Evolutionary conservation across 2,888 invertebrate species (phyloP), one percentile per base, ranked within the genome.

Genomic region (Amphimallon solstitiale): DNA sequence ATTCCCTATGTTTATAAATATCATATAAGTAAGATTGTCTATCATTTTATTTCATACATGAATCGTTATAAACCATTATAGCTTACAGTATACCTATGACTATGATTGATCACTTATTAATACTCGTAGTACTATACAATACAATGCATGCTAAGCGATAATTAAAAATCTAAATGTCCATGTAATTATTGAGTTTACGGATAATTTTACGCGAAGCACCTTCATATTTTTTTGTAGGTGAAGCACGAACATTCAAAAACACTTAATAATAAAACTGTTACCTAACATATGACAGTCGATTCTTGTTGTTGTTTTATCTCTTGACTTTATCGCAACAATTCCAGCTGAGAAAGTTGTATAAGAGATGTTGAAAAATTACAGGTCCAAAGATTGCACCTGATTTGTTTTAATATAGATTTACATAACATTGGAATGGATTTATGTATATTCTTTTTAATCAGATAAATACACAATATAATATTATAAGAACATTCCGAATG

Each of bases 321-420:
- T 49, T 19, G 49, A 38, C 17, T 49, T 49, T 29, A 62, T 62
- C 62, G 49, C 37, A 62, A 49, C 49, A 62, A 40, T 40, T 51
- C 62, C 48, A 38, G 19, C 62, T 62, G 62, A 23, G 62, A 62
- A 62, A 62, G 62, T 62, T 48, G 29, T 37, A 51, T 62, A 40
- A 38, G 48, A 49, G 49, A 62, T 35, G 46, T 61, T 51, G 62
- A 62, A 48, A 37, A 51, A 62, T 62, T 62, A 51, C 62, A 62
- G 62, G 62, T 62, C 38, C 49, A 62, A 62, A 62, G 62, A 62
- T 62, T 37, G 49, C 62, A 62, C 62, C 37, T 62, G 62, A 62
- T 49, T 62, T 62, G 62, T 49, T 62, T 62, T 19, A 49, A 62
- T 48, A 38, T 29, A 35, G 38, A 49, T 62, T 62, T 62, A 49